Evolutionary conservation across 2,797 vertebrate genomes (phyloP).

Genomic region (Nyctalus aviator): DNA sequence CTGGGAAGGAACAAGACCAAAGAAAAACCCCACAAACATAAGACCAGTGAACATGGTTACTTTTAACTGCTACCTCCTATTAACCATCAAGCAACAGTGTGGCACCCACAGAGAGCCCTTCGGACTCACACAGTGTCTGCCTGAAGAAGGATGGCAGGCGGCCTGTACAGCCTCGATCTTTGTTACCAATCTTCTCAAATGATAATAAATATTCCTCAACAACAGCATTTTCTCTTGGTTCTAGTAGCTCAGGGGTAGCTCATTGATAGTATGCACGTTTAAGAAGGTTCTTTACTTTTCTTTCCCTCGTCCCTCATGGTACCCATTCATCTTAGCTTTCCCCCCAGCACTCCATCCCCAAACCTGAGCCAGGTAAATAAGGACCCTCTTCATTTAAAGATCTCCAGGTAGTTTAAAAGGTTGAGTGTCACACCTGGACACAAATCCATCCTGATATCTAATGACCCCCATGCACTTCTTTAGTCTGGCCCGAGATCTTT

Average conservation of each 20-base stretch:
- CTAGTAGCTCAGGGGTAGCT: constrained; percentile 52
- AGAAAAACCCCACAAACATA: constrained; percentile 32
- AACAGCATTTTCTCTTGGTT: constrained; percentile 14
- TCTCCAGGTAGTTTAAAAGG: constrained; percentile 46
- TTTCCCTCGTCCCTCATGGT: background rate
- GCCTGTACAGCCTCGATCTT: constrained; percentile 2
- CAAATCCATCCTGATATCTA: constrained; percentile 50
- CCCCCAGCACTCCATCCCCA: background rate
- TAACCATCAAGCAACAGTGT: constrained; percentile 67
- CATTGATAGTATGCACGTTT: constrained; percentile 12
- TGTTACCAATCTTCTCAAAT: constrained; percentile 46
- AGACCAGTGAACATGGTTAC: constrained; percentile 33
- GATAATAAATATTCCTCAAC: constrained; percentile 47
- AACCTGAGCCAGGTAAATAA: constrained; percentile 37
- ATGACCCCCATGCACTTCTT: background rate
- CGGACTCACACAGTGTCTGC: constrained; percentile 13
- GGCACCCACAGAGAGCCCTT: constrained; percentile 16
- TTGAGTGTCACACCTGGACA: constrained; percentile 47
- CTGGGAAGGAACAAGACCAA: constrained; percentile 57
- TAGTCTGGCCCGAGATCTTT: constrained; percentile 23
- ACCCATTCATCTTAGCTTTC: constrained; percentile 32
- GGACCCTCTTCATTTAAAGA: constrained; percentile 48
- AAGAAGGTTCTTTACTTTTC: constrained; percentile 62
- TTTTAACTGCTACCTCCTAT: constrained; percentile 67
- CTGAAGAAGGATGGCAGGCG: constrained; percentile 4